Evolutionary conservation across 2,113 vertebrate genomes (phyloP).

Genomic region (Toxotes jaculatrix): DNA sequence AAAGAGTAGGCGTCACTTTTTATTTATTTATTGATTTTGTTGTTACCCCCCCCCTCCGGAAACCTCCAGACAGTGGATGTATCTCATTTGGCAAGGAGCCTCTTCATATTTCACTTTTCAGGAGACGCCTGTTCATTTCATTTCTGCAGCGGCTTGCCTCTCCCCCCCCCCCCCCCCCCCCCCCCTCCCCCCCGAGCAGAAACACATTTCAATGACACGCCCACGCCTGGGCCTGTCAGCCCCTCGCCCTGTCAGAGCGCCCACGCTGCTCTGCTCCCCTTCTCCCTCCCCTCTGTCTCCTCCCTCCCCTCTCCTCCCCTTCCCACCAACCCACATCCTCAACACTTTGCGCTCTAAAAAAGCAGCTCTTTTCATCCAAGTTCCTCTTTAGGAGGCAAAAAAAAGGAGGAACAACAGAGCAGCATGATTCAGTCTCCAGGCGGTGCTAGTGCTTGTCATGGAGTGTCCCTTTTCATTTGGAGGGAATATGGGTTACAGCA

Average conservation of each 20-base stretch:
- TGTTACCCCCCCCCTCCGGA: slow-evolving; percentile 18
- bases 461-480: slow-evolving; percentile 79
- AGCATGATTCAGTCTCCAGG: slow-evolving; percentile 75
- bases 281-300: slow-evolving; percentile 63
- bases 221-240: slow-evolving; percentile 82
- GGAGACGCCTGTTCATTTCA: slow-evolving; percentile 72
- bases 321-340: slow-evolving; percentile 78
- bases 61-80: slow-evolving; percentile 62
- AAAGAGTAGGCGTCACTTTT: slow-evolving; percentile 70
- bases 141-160: slow-evolving; percentile 57
- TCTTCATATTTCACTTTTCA: slow-evolving; percentile 72
- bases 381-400: slow-evolving; percentile 69
- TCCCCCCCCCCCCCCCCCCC: slow-evolving; percentile 1
- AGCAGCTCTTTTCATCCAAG: slow-evolving; percentile 77
- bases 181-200: slow-evolving; percentile 67
- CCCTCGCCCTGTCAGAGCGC: slow-evolving; percentile 81
- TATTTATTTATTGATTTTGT: slow-evolving; percentile 25
- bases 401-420: slow-evolving; percentile 58
- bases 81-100: slow-evolving; percentile 77
- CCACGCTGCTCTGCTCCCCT: slow-evolving; percentile 75
- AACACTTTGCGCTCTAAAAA: slow-evolving; percentile 76
- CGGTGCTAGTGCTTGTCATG: slow-evolving; percentile 72
- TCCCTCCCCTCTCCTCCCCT: slow-evolving; percentile 60
- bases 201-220: slow-evolving; percentile 84
- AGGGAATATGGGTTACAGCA: slow-evolving; percentile 65